Evolutionary conservation across 1,140 invertebrate species (phyloP), one percentile per base, ranked within the genome.

Genomic region (Drosophila ananassae): DNA sequence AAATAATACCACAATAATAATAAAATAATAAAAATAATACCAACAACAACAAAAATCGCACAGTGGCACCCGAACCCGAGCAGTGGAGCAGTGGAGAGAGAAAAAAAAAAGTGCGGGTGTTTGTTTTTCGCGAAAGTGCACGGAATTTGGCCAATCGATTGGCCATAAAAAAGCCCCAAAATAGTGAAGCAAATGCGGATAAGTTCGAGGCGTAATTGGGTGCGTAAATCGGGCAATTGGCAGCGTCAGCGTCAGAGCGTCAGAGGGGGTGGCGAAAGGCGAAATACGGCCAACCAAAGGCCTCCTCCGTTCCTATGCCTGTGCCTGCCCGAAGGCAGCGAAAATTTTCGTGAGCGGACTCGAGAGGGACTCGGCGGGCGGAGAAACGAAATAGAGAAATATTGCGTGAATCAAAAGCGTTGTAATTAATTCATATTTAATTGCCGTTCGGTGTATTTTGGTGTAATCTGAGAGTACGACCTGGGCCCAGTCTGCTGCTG

Each of bases 361-460:
- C 5, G 10, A 12, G 34, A 37, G 34, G 34, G 34, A 12, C 34
- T 37, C 34, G 10, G 9, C 25, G 25, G 25, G 25, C 34, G 12
- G 34, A 37, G 10, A 34, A 34, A 34, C 8, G 34, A 37, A 37
- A 37, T 37, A 37, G 34, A 37, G 34, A 37, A 75, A 77, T 83
- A 82, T 83, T 83, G 81, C 77, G 78, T 82, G 79, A 69, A 82
- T 81, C 67, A 83, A 85, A 87, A 82, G 82, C 81, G 63, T 72
- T 80, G 77, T 84, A 85, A 84, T 84, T 84, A 85, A 84, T 85
- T 84, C 67, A 53, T 58, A 82, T 83, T 89, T 85, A 82, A 85
- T 79, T 82, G 79, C 58, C 69, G 51, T 76, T 78, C 74, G 63
- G 52, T 44, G 54, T 67, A 67, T 67, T 59, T 44, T 9, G 17